Conservation (phyloP, 2,888 invertebrate genomes). For the Nymphalis polychloros region DNA sequence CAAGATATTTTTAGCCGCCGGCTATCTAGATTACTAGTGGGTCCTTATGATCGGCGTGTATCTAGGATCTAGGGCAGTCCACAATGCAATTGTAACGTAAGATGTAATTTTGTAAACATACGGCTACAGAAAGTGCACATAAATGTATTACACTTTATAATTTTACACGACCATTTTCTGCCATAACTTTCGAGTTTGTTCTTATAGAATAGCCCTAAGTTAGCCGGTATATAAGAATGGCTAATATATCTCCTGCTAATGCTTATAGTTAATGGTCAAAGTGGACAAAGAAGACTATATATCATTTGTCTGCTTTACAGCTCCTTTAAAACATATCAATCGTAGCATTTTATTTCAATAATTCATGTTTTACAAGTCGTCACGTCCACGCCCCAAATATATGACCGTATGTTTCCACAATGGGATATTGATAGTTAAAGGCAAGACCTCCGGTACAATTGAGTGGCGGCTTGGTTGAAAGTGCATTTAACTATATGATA, state of each 20-base stretch:
- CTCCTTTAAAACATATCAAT: too few species aligned
- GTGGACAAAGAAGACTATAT: too few species aligned
- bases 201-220: too few species aligned
- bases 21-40: constrained; percentile 7
- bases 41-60: constrained; percentile 20
- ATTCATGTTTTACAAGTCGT: background rate
- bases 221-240: too few species aligned
- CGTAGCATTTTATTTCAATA: too few species aligned
- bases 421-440: constrained; percentile 34
- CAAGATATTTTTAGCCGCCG: background rate
- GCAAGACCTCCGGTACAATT: constrained; percentile 29
- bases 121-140: background rate
- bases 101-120: constrained; percentile 14
- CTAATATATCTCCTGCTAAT: too few species aligned
- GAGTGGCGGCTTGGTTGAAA: constrained; percentile 22
- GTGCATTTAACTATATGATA: constrained; percentile 22
- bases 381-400: constrained; percentile 11
- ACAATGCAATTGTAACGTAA: constrained; percentile 28
- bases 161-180: too few species aligned
- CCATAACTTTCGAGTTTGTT: too few species aligned
- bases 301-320: too few species aligned
- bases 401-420: constrained; percentile 26
- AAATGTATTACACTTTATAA: background rate
- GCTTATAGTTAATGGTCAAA: too few species aligned
- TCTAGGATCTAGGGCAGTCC: constrained; percentile 30